Base-by-base conservation (phyloP, 2,888 invertebrate species). In the Agrotis exclamationis region DNA sequence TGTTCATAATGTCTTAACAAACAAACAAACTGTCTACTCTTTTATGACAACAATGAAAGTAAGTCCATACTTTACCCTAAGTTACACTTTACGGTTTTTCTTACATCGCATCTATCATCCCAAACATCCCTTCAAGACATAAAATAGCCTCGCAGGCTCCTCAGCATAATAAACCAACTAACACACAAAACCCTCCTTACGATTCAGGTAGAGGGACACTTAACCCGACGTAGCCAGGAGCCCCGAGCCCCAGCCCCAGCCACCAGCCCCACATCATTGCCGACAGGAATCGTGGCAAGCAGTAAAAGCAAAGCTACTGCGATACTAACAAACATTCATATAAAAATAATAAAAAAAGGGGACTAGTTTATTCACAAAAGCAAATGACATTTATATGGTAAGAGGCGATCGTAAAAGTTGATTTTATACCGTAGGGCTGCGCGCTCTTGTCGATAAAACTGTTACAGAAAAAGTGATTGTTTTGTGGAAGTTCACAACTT, bases 311-410 rank as follows among this genome's bases (percentile, higher is more conserved):
- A 80, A 85, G 73, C 79, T 79, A 63, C 84, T 74, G 79, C 85
- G 79, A 85, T 83, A 84, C 85, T 74, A 76, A 80, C 85, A 85
- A 84, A 85, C 84, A 85, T 85, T 82, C 79, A 64, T 82, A 85
- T 85, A 85, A 85, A 85, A 85, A 80, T 75, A 74, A 85, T 85
- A 85, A 85, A 85, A 85, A 85, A 85, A 85, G 84, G 82, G 80
- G 84, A 84, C 76, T 85, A 85, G 85, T 85, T 85, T 86, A 86
- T 86, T 84, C 81, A 85, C 84, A 86, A 85, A 86, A 86, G 82
- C 85, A 85, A 85, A 85, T 84, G 85, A 86, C 85, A 85, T 86
- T 85, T 86, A 83, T 86, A 86, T 86, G 85, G 83, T 84, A 86
- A 86, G 80, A 86, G 83, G 83, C 79, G 79, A 84, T 86, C 86